Evolutionary conservation across 1,140 invertebrate species (phyloP).

Genomic region (Himalopsyche phryganea): DNA sequence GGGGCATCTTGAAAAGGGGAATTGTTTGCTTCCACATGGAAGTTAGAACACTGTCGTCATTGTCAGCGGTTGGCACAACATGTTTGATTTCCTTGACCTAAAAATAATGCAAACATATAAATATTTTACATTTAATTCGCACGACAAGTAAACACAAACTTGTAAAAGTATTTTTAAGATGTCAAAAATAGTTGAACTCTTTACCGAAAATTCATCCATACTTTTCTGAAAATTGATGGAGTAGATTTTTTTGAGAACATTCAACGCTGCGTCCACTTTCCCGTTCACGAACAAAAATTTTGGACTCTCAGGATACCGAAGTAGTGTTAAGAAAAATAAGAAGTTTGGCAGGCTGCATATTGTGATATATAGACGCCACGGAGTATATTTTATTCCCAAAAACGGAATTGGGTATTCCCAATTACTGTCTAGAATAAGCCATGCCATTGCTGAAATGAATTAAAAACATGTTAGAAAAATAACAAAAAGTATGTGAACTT

Average conservation of each 20-base stretch:
- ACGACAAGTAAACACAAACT: no score
- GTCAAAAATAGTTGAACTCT: conserved; percentile 4
- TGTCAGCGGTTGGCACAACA: conserved; percentile 24
- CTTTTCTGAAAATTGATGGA: conserved; percentile 40
- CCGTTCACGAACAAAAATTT: conserved; percentile 65
- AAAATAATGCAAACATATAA: no score
- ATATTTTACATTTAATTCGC: no score
- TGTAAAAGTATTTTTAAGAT: no score
- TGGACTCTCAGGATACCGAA: conserved; percentile 69
- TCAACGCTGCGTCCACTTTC: conserved; percentile 56
- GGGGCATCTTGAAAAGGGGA: conserved; percentile 50
- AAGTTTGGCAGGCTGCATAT: conserved; percentile 55
- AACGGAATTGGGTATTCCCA: conserved; percentile 41
- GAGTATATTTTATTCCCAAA: conserved; percentile 48
- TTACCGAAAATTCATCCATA: conserved; percentile 38
- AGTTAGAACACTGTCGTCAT: conserved; percentile 33
- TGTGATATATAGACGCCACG: conserved; percentile 63
- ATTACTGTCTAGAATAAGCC: conserved; percentile 58
- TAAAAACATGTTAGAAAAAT: not conserved
- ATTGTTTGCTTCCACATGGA: conserved; percentile 47
- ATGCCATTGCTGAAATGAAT: conserved; percentile 56
- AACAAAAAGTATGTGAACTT: no score
- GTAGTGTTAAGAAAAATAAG: conserved; percentile 50
- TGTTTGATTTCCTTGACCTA: conserved; percentile 39
- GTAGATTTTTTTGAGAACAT: conserved; percentile 60